Conservation (phyloP, 2,797 vertebrate genomes). For the Mus caroli region DNA sequence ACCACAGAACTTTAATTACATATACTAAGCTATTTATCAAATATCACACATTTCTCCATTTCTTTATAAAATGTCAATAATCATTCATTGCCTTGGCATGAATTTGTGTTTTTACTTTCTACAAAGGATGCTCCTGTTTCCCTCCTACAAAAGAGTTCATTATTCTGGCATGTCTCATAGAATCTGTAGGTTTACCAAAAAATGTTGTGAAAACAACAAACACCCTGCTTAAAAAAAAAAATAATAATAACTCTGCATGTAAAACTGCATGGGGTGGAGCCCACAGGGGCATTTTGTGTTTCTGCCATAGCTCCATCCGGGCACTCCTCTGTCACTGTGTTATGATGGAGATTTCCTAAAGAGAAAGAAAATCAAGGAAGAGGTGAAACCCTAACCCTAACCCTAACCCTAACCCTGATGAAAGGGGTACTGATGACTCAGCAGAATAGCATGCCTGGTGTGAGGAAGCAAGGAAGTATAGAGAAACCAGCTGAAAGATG, state of each 20-base stretch:
- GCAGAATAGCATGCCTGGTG: neutral
- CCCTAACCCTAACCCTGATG: neutral
- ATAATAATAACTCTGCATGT: neutral
- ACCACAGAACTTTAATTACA: constrained; percentile 42
- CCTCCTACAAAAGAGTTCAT: neutral
- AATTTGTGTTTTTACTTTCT: constrained; percentile 14
- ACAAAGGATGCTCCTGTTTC: neutral
- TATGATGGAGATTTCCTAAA: neutral
- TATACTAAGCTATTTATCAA: constrained; percentile 37
- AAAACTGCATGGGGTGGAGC: neutral
- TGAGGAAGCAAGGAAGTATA: neutral
- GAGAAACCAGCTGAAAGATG: neutral
- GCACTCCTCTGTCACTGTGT: neutral
- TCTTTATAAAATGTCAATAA: neutral
- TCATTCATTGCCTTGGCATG: neutral
- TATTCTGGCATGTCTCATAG: neutral
- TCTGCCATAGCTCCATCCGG: rapidly evolving
- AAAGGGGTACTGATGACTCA: neutral
- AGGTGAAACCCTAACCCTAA: neutral
- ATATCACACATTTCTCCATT: neutral
- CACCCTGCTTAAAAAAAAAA: neutral
- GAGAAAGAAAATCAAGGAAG: neutral
- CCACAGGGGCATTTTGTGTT: neutral
- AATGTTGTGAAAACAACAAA: neutral
- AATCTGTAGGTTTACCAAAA: neutral